Base-by-base conservation (phyloP, 2,797 vertebrate genomes). In the Takifugu ocellatus region DNA sequence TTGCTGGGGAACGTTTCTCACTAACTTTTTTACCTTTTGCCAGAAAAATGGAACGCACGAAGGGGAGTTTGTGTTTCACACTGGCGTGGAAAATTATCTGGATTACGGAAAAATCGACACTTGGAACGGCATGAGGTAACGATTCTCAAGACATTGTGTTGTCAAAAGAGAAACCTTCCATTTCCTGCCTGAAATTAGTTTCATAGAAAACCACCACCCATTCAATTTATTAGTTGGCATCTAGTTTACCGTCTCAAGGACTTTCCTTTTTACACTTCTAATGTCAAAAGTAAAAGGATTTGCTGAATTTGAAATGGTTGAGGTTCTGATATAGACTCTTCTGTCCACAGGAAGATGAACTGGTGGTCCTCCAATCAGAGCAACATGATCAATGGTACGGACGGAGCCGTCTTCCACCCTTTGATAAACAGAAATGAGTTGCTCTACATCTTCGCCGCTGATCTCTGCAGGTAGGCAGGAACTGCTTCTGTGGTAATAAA, bases 381-480 rank as follows among this genome's bases (percentile, higher is more conserved):
- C 75, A 93, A 93, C 90, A 93, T 93, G 92, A 93, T 93, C 73
- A 93, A 93, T 31, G 92, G 92, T 6, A 93, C 92, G 0, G 92
- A 93, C 31, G 92, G 92, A 2, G 88, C 91, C 0, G 86, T 92
- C 65, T 93, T 93, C 81, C 92, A 93, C 70, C 90, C 92, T 4
- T 83, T 93, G 44, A 88, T 93, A 5, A 86, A 84, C 79, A 81
- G 90, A 66, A 87, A 91, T 2, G 92, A 93, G 81, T 61, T 91
- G 56, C 91, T 93, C 17, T 93, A 93, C 81, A 92, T 93, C 80
- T 93, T 93, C 24, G 90, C 92, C 9, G 90, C 92, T 1, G 92
- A 93, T 83, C 86, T 93, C 56, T 93, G 92, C 90, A 86, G 92
- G 92, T 93, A 84, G 21, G 61, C 11, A 14, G 1, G 0, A 24